These are phyloP conservation scores for Microcebus lehilahytsara DNA, from an alignment of 2,113 vertebrate species.

Conservation along the genomic window DNA sequence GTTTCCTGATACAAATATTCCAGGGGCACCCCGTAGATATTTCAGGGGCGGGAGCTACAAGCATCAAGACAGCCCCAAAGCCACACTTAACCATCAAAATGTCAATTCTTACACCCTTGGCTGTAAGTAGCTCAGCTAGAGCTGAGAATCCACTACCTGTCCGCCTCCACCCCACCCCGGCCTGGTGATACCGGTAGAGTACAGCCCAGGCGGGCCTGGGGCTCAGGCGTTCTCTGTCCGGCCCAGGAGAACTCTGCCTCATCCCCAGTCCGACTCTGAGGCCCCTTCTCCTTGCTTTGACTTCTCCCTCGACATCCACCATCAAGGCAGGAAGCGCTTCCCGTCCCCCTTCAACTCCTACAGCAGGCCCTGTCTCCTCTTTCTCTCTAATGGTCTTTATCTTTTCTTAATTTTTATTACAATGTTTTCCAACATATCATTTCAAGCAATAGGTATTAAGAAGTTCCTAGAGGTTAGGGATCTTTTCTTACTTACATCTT, in stretches of 20 bases:
- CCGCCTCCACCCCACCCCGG: background rate
- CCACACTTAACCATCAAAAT: background rate
- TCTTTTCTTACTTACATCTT: background rate
- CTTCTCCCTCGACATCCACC: background rate
- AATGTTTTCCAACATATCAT: background rate
- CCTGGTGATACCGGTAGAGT: background rate
- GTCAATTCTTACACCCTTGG: background rate
- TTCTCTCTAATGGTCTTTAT: background rate
- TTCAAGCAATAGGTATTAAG: background rate
- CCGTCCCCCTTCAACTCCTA: background rate
- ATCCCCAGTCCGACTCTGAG: accelerated
- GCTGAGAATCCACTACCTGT: background rate
- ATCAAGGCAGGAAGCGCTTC: background rate
- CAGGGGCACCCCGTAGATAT: background rate
- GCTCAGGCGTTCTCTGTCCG: background rate
- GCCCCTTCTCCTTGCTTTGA: background rate
- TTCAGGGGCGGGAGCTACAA: background rate
- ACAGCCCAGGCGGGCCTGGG: background rate
- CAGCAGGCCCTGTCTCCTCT: background rate
- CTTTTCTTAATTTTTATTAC: background rate
- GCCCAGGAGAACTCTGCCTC: background rate
- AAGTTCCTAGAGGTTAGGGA: background rate
- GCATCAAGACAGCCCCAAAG: background rate
- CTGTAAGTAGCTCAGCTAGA: background rate
- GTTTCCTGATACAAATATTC: background rate